Base-by-base conservation (phyloP, 2,797 vertebrate genomes). In the Poeciliopsis presidionis region DNA sequence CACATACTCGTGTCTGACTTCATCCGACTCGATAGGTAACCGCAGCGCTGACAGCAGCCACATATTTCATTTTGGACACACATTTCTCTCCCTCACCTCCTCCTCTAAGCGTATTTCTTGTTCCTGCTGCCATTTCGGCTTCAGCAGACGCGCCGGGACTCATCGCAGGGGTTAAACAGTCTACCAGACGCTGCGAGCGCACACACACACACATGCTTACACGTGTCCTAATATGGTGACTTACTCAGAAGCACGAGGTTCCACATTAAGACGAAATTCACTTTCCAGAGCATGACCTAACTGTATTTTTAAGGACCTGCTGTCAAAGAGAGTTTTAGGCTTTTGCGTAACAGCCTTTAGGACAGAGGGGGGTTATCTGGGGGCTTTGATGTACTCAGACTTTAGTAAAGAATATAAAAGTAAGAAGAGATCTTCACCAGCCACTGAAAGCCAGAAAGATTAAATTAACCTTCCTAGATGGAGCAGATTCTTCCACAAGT, bases 241-340 rank as follows among this genome's bases (percentile, higher is more conserved):
- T 70, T 85, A 81, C 75, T 83, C 73, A 86, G 46, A 22, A 81
- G 80, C 73, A 7, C 61, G 47, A 89, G 87, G 88, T 86, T 87
- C 76, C 84, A 88, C 83, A 93, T 95, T 95, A 88, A 80, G 78
- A 85, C 73, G 84, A 89, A 93, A 94, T 92, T 87, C 79, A 85
- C 88, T 94, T 93, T 88, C 80, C 87, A 89, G 89, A 84, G 86
- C 85, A 94, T 93, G 91, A 91, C 87, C 81, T 87, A 92, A 93
- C 80, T 89, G 33, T 73, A 93, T 93, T 91, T 75, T 47, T 22
- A 73, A 84, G 76, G 78, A 80, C 80, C 61, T 67, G 0, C 76
- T 39, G 61, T 85, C 76, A 85, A 84, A 84, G 22, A n/a, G 30
- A 78, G 63, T 80, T 81, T 86, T n/a, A 63, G 79, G 69, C 72